Conservation (phyloP, 2,888 invertebrate species). For the Diploptera punctata region DNA sequence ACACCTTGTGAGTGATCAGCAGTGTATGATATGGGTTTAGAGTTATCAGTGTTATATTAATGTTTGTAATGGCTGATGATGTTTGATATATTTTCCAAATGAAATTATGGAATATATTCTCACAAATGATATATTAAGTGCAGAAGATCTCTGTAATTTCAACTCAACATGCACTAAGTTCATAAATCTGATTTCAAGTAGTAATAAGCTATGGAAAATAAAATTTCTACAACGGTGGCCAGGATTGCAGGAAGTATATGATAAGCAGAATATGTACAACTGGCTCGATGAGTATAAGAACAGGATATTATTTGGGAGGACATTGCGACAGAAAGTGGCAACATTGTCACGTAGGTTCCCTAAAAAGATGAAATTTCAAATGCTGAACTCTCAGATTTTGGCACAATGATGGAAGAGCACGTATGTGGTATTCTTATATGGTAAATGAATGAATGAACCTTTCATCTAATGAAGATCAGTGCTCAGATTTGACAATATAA, state of each 20-base stretch:
- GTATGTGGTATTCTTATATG: slow-evolving; percentile 56
- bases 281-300: slow-evolving; percentile 55
- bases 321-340: slow-evolving; percentile 52
- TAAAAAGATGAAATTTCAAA: slow-evolving; percentile 57
- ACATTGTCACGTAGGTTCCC: slow-evolving; percentile 58
- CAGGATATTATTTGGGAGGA: slow-evolving; percentile 50
- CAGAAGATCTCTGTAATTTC: too few species aligned
- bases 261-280: slow-evolving; percentile 48
- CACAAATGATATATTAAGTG: too few species aligned
- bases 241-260: slow-evolving; percentile 51
- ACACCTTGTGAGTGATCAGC: too few species aligned
- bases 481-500: slow-evolving; percentile 62
- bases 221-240: too few species aligned
- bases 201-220: too few species aligned
- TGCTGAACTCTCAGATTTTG: slow-evolving; percentile 56
- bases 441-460: slow-evolving; percentile 54
- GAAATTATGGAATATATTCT: too few species aligned
- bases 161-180: too few species aligned
- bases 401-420: slow-evolving; percentile 53
- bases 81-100: too few species aligned
- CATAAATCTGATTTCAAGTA: too few species aligned
- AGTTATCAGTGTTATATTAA: too few species aligned
- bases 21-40: too few species aligned
- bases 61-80: too few species aligned
- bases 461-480: slow-evolving; percentile 49